These are phyloP conservation scores for Alviniconcha strummeri DNA, from an alignment of 2,888 invertebrate species.

Conservation along the genomic window DNA sequence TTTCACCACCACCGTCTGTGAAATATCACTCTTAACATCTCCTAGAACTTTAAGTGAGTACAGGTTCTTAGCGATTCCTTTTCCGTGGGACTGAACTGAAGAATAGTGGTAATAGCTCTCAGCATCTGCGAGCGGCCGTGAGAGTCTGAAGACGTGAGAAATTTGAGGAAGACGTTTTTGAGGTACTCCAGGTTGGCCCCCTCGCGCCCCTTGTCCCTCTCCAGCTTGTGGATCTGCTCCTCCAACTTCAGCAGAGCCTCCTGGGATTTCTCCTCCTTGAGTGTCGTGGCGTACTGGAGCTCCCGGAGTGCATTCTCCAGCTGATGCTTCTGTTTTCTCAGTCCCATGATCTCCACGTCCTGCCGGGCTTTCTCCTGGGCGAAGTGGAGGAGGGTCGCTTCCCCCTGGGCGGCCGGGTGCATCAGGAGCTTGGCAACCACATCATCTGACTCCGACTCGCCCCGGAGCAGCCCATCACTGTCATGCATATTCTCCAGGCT, in stretches of 20 bases:
- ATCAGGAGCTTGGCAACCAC: constrained; percentile 56
- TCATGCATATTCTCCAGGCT: constrained; percentile 17
- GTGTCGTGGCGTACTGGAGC: constrained; percentile 72
- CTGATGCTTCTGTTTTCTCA: constrained; percentile 83
- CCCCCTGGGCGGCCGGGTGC: constrained; percentile 53
- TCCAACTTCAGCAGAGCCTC: constrained; percentile 77
- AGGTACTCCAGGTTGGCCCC: constrained; percentile 92
- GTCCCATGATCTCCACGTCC: constrained; percentile 84
- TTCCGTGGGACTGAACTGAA: constrained; percentile 86
- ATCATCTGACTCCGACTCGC: constrained; percentile 51
- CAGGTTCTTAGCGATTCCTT: constrained; percentile 74
- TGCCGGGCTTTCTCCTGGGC: constrained; percentile 87
- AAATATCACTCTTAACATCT: too few species aligned
- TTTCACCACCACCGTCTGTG: too few species aligned
- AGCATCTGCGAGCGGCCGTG: constrained; percentile 87
- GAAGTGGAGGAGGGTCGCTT: constrained; percentile 82
- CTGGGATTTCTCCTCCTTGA: constrained; percentile 73
- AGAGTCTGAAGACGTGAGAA: constrained; percentile 82
- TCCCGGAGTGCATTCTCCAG: constrained; percentile 77
- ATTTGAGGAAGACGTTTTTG: constrained; percentile 91
- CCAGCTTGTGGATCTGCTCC: constrained; percentile 74
- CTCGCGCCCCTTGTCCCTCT: constrained; percentile 79
- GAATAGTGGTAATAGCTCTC: constrained; percentile 90
- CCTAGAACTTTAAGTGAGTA: constrained; percentile 25
- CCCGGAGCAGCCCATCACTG: constrained; percentile 23